Evolutionary conservation across 1,140 invertebrate genomes (phyloP).

Genomic region (Macrotrachela quadricornifera): DNA sequence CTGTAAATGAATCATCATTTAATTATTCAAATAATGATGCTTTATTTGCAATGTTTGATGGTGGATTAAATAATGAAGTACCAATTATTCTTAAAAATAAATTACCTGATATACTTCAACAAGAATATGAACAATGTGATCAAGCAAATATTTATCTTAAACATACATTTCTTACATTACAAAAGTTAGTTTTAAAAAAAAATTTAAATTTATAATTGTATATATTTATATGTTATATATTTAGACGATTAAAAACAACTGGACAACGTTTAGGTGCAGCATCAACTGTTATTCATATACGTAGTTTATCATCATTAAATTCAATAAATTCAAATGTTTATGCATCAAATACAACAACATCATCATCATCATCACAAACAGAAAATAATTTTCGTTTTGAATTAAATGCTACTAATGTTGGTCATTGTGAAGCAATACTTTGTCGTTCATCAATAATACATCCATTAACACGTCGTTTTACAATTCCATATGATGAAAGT

Average conservation of each 20-base stretch:
- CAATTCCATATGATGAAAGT: slow-evolving; percentile 15
- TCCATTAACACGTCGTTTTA: slow-evolving; percentile 18
- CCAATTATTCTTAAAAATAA: slow-evolving; percentile 16
- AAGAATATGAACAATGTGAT: slow-evolving; percentile 14
- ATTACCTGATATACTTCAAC: slow-evolving; percentile 14
- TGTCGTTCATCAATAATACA: slow-evolving; percentile 18
- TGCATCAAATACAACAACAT: too few relatives aligned
- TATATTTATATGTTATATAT: neutral
- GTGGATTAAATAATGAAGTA: slow-evolving; percentile 24
- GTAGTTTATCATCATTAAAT: neutral
- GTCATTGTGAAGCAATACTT: slow-evolving; percentile 24
- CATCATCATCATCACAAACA: neutral
- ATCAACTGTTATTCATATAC: slow-evolving; percentile 19
- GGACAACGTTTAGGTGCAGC: slow-evolving; percentile 26
- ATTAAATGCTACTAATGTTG: slow-evolving; percentile 25
- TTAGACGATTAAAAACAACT: slow-evolving; percentile 19
- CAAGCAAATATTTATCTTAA: slow-evolving; percentile 18
- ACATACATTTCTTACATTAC: slow-evolving; percentile 23
- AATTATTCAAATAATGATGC: slow-evolving; percentile 16
- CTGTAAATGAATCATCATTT: slow-evolving; percentile 21
- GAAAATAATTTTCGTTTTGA: slow-evolving; percentile 11
- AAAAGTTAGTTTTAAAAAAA: too few relatives aligned
- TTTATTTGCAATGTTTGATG: slow-evolving; percentile 28
- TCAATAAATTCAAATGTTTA: too few relatives aligned
- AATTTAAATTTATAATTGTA: neutral